phyloP scores from a whole-genome alignment of 1,140 invertebrate species.

The Euwallacea similis region DNA sequence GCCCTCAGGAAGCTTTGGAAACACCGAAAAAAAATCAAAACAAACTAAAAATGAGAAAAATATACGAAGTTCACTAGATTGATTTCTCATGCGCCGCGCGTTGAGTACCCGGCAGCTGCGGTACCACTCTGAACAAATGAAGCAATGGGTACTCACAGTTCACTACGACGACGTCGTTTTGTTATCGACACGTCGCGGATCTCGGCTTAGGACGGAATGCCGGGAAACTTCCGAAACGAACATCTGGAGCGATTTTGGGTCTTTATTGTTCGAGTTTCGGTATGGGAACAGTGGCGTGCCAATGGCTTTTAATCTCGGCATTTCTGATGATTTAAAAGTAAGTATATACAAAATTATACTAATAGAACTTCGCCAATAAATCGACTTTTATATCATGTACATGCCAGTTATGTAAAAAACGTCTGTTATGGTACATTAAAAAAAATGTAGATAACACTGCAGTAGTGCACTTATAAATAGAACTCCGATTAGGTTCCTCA shows the following conservation, averaged over 20 bases:
- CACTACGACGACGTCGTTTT: constrained; percentile 21
- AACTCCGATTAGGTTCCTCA: too few species aligned
- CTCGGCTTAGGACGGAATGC: constrained; percentile 28
- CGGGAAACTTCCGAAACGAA: constrained; percentile 29
- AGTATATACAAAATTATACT: too few species aligned
- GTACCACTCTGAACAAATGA: background rate
- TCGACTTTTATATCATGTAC: too few species aligned
- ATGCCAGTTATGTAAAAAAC: too few species aligned
- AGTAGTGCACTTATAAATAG: too few species aligned
- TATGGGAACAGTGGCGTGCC: constrained; percentile 16
- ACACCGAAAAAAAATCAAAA: background rate
- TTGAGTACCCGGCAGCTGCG: background rate
- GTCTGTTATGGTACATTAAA: too few species aligned
- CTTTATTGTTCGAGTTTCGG: constrained; percentile 26
- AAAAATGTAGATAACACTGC: too few species aligned
- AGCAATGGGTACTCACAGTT: background rate
- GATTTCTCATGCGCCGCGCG: too few species aligned
- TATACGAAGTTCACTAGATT: background rate
- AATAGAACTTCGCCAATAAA: too few species aligned
- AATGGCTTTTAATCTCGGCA: too few species aligned
- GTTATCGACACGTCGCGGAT: constrained; percentile 31
- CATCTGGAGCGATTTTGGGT: constrained; percentile 34
- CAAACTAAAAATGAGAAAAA: background rate
- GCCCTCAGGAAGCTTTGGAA: background rate
- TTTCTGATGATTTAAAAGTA: too few species aligned